Evolutionary conservation across 2,888 invertebrate genomes (phyloP), one percentile per base, ranked within the genome.

Genomic region (Drosophila robusta): DNA sequence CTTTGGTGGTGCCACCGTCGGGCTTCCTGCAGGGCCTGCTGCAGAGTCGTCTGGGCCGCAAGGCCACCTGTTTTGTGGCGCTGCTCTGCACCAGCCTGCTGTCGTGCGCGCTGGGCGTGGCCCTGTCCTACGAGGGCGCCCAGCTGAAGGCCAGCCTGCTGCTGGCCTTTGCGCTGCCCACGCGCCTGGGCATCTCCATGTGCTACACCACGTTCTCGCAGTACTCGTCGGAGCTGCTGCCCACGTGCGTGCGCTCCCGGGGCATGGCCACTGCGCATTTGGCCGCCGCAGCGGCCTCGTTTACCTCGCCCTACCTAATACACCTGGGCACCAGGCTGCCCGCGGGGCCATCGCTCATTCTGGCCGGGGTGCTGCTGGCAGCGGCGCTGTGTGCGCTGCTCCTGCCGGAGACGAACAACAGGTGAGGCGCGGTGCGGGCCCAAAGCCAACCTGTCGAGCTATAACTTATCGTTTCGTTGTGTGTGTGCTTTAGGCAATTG

Each of bases 141-240:
- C 77, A 86, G 29, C 47, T 74, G n/a, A 84, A 89, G 46, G 74
- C 74, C 72, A 90, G 92, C 2, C 65, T 91, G 16, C 69, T 93
- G 36, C 90, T 93, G 42, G 89, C 93, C 3, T 75, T 94, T 56
- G 92, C 93, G 2, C 89, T 94, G 56, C 89, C 94, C 49, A 93
- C 94, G 9, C 91, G 94, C 8, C 91, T 94, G 54, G 93, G 93
- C 18, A 93, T 94, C 22, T 94, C 93, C 50, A 93, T 94, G n/a
- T 94, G 94, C 9, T 94, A 94, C 79, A 94, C 94, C 81, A 94
- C 94, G 5, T 93, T 94, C 16, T 93, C 94, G n/a, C 94, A 94
- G 87, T 95, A 94, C 80, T 93, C 94, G 1, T 93, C 94, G 1
- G 94, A 95, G 84, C 86, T 95, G 41, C 93, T 94, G 61, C 94